These are phyloP conservation scores for Peromyscus eremicus DNA, from an alignment of 2,797 vertebrate species.

Conservation along the genomic window DNA sequence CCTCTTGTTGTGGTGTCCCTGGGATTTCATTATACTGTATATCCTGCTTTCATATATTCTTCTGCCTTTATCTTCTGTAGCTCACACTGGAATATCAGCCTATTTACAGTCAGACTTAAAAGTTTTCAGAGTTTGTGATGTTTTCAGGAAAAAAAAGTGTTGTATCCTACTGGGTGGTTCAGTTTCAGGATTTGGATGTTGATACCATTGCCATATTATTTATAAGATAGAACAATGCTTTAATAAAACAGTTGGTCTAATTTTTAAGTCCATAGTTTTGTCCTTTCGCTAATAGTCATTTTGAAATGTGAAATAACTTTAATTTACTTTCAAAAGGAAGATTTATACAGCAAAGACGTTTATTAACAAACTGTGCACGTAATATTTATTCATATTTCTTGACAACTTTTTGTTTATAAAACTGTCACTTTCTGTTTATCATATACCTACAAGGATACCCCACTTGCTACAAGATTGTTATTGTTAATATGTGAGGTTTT, in stretches of 20 bases:
- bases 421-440: slow-evolving; percentile 9
- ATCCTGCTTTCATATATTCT: not conserved
- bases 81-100: not conserved
- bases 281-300: not conserved
- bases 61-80: not conserved
- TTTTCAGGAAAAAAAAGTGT: not conserved
- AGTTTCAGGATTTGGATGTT: not conserved
- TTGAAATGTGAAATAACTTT: not conserved
- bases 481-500: not conserved
- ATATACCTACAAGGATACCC: not conserved
- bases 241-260: not conserved
- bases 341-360: not conserved
- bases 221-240: not conserved
- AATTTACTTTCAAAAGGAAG: not conserved
- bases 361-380: not conserved
- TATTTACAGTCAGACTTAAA: not conserved
- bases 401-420: not conserved
- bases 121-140: not conserved
- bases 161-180: rapidly evolving
- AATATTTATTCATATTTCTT: slow-evolving; percentile 8
- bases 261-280: not conserved
- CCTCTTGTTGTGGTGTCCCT: not conserved
- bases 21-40: not conserved
- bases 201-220: not conserved
- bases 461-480: not conserved